These are phyloP conservation scores for Acipenser oxyrinchus DNA, from an alignment of 2,797 vertebrate species.

Conservation along the genomic window DNA sequence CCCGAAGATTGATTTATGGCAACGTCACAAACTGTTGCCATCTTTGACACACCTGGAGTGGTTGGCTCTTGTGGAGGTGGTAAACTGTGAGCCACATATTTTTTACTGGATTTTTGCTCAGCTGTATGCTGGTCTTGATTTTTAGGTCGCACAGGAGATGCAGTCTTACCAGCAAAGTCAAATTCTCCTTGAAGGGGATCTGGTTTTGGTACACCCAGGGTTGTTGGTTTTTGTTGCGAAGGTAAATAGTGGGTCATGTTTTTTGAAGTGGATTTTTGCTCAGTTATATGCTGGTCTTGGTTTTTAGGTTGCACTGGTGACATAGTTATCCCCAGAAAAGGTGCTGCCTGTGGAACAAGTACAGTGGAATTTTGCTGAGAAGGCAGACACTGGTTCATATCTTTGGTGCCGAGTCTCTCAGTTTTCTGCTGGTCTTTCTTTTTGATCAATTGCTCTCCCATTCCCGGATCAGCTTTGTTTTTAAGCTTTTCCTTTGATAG, in stretches of 20 bases:
- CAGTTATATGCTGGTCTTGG: background rate
- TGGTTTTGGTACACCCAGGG: constrained; percentile 12
- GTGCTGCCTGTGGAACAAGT: background rate
- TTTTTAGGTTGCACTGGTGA: background rate
- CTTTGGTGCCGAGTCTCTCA: background rate
- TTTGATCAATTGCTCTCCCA: too few relatives aligned
- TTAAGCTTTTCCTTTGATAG: background rate
- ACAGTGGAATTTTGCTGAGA: constrained; percentile 9
- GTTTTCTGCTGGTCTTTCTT: constrained; percentile 1
- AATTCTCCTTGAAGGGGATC: constrained; percentile 3
- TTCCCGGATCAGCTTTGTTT: background rate
- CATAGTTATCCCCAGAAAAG: too few relatives aligned
- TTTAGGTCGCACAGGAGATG: constrained; percentile 1
- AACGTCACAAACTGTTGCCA: too few relatives aligned
- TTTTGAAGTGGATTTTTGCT: constrained; percentile 5
- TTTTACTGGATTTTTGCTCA: too few relatives aligned
- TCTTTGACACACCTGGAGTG: too few relatives aligned
- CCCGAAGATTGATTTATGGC: too few relatives aligned
- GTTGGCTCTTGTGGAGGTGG: too few relatives aligned
- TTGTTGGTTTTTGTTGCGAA: background rate
- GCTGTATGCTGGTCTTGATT: background rate
- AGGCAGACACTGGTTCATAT: constrained; percentile 6
- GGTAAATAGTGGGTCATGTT: constrained; percentile 9
- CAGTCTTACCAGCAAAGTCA: constrained; percentile 3
- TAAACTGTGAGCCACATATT: too few relatives aligned